Conservation (phyloP, 2,888 invertebrate species). For the Microplitis manilae region DNA sequence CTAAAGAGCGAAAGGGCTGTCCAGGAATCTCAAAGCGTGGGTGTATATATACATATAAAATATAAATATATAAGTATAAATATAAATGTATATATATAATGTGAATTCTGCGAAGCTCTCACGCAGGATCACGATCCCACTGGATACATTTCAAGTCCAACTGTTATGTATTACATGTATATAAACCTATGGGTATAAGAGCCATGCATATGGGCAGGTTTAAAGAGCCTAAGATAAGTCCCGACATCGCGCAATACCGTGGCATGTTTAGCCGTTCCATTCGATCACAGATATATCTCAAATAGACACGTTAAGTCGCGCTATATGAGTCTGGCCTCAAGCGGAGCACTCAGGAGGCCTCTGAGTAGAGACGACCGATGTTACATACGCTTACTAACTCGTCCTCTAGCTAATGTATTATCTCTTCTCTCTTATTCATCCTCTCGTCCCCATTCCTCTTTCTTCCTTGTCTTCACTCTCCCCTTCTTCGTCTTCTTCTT, state of each 20-base stretch:
- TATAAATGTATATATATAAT: neutral
- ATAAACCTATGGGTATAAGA: conserved; percentile 11
- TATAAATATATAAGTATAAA: neutral
- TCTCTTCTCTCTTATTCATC: conserved; percentile 42
- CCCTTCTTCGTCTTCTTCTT: conserved; percentile 22
- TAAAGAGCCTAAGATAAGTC: conserved; percentile 37
- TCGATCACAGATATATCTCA: conserved; percentile 65
- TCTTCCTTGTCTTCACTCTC: conserved; percentile 21
- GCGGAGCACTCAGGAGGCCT: conserved; percentile 18
- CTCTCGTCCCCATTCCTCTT: conserved; percentile 37
- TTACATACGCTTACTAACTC: neutral
- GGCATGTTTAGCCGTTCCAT: conserved; percentile 48
- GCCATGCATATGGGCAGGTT: neutral
- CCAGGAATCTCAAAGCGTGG: neutral
- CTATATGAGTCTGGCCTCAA: conserved; percentile 24
- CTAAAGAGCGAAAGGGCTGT: neutral
- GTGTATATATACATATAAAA: neutral
- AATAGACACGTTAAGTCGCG: conserved; percentile 64
- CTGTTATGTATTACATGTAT: conserved; percentile 14
- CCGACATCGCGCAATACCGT: conserved; percentile 20
- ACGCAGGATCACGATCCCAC: conserved; percentile 45
- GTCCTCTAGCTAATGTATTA: conserved; percentile 40
- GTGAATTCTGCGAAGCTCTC: conserved; percentile 47
- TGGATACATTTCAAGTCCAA: conserved; percentile 39
- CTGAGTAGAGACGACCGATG: conserved; percentile 31